A percentile compares a stretch with the other conserved stretches of the same genome.
Conservation (phyloP, 1,140 invertebrate genomes). For the Mylabris phalerata region DNA sequence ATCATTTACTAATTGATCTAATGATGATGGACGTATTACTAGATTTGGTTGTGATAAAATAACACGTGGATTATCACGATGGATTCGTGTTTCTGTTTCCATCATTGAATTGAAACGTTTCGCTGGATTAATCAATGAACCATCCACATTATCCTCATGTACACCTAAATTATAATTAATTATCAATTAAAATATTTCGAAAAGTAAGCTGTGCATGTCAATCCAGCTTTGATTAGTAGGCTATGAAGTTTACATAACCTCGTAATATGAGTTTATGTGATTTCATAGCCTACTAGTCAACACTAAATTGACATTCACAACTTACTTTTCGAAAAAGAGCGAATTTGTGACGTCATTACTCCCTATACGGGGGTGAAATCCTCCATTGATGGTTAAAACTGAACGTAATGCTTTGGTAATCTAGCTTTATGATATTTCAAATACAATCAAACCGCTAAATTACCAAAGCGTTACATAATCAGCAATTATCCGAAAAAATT, state of each 20-base stretch:
- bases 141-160: slow-evolving; percentile 11
- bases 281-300: too few species aligned
- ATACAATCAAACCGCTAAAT: slow-evolving; percentile 88
- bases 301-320: too few species aligned
- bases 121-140: slow-evolving; percentile 3
- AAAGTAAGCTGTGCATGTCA: too few species aligned
- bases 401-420: slow-evolving; percentile 78
- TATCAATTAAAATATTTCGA: not conserved
- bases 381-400: too few species aligned
- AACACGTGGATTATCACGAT: slow-evolving; percentile 27
- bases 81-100: slow-evolving; percentile 25
- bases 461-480: slow-evolving; percentile 69
- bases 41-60: slow-evolving; percentile 32
- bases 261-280: too few species aligned
- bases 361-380: too few species aligned
- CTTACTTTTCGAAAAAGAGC: too few species aligned
- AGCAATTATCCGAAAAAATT: not conserved
- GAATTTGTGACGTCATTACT: not conserved
- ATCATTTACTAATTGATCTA: slow-evolving; percentile 23
- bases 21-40: slow-evolving; percentile 16
- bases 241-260: too few species aligned
- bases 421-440: slow-evolving; percentile 79
- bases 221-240: too few species aligned
- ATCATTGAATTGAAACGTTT: slow-evolving; percentile 30
- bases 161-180: slow-evolving; percentile 14